Evolutionary conservation across 2,888 invertebrate species (phyloP), one percentile per base, ranked within the genome.

Genomic region (Graphium colonna): DNA sequence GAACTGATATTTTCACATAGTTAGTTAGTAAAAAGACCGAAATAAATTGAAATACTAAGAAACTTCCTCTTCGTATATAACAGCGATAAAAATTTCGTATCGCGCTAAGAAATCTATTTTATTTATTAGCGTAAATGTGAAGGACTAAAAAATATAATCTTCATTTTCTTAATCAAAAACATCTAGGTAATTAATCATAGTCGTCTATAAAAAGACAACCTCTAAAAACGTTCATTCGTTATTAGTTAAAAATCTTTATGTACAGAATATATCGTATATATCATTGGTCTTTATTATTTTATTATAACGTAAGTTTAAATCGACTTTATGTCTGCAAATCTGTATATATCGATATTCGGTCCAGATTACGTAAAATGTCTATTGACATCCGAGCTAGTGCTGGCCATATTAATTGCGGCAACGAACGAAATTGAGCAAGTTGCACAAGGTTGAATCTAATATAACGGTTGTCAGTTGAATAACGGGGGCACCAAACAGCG

Each of bases 401-500:
- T 10, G 10, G 10, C 13, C 10, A 9, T 26, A 39, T 28, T 47
- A n/a, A 18, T 13, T 39, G 18, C 17, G 43, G 33, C 26, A 16
- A 42, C 7, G 41, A 40, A 43, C 21, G 13, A 55, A 47, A 59
- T 49, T 40, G 52, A 36, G 64, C 65, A 57, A 57, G 58, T 71
- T 73, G 64, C 70, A 68, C 68, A 70, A 73, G 42, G 66, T 55
- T 71, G 71, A 67, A 72, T 69, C n/a, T n/a, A n/a, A n/a, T n/a
- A 71, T 71, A 68, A 68, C 60, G 56, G 51, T 48, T 59, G 64
- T 69, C 63, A 67, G 69, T 69, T 64, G 69, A 71, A 67, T 70
- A 81, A 74, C 71, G 76, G 70, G 69, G 72, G 70, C 73, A 72
- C 60, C 21, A 62, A 69, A 65, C 63, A 67, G 60, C 59, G 57